phyloP scores from a whole-genome alignment of 2,797 vertebrate genomes.

The Lacerta viridis region DNA sequence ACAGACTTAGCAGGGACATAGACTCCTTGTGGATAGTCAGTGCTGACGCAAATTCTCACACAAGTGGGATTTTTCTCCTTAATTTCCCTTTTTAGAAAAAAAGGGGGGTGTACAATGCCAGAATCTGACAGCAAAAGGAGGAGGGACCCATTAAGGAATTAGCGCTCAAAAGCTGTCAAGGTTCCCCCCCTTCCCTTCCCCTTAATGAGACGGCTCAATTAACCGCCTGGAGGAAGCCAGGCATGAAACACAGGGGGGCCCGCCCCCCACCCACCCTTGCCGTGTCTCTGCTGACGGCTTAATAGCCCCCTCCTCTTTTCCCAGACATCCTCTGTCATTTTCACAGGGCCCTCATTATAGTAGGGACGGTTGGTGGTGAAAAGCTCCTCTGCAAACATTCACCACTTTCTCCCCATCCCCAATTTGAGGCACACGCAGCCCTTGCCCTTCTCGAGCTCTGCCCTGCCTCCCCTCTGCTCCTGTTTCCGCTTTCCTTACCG shows the following conservation, averaged over 20 bases:
- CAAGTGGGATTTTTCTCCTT: not conserved
- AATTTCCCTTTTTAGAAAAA: not conserved
- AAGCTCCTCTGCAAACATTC: not conserved
- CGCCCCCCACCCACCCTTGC: slow-evolving; percentile 53
- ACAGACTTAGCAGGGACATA: too few species aligned
- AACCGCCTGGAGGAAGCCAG: slow-evolving; percentile 61
- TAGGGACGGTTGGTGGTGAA: not conserved
- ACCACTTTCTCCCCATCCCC: not conserved
- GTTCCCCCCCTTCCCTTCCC: slow-evolving; percentile 18
- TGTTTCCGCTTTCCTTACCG: not conserved
- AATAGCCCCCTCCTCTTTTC: slow-evolving; percentile 60
- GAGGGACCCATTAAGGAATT: slow-evolving; percentile 65
- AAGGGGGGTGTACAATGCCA: not conserved
- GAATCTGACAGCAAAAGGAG: slow-evolving; percentile 19
- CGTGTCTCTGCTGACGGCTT: slow-evolving; percentile 61
- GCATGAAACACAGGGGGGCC: slow-evolving; percentile 48
- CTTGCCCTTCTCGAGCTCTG: fast-evolving
- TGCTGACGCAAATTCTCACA: not conserved
- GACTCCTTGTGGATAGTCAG: not conserved
- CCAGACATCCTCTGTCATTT: slow-evolving; percentile 46
- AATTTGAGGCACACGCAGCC: not conserved
- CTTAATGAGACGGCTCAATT: slow-evolving; percentile 70
- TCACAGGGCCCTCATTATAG: slow-evolving; percentile 32
- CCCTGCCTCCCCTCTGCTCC: too few species aligned
- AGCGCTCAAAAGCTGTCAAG: slow-evolving; percentile 58